phyloP scores from a whole-genome alignment of 2,797 vertebrate species.

The Cyclopterus lumpus region DNA sequence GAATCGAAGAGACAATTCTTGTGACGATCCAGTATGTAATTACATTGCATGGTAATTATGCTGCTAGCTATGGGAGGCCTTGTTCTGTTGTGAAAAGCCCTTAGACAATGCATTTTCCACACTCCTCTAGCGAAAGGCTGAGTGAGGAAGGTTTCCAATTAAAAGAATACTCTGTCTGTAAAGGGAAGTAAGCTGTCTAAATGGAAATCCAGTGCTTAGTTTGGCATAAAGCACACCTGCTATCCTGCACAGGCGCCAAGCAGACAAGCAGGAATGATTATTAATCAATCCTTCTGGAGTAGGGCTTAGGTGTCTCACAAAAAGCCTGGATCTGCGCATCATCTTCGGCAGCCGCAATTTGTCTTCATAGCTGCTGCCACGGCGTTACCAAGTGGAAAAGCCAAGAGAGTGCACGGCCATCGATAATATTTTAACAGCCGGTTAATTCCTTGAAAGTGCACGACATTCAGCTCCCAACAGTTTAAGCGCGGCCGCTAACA shows the following conservation, averaged over 20 bases:
- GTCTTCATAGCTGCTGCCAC: constrained; percentile 57
- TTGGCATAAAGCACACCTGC: constrained; percentile 71
- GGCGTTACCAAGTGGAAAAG: constrained; percentile 35
- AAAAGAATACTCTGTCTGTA: constrained; percentile 74
- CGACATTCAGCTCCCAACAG: constrained; percentile 30
- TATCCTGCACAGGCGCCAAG: constrained; percentile 38
- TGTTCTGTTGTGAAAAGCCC: constrained; percentile 73
- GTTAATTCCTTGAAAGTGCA: constrained; percentile 48
- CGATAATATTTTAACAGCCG: constrained; percentile 56
- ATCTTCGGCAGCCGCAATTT: constrained; percentile 41
- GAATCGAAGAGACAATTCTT: constrained; percentile 78
- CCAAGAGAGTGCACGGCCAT: constrained; percentile 27
- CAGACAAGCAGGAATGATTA: constrained; percentile 64
- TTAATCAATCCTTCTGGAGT: constrained; percentile 65
- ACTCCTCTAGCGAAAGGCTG: constrained; percentile 48
- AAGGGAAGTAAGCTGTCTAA: constrained; percentile 76
- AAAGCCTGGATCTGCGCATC: constrained; percentile 23
- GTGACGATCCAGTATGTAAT: constrained; percentile 78
- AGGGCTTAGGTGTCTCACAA: constrained; percentile 32
- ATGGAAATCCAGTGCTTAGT: constrained; percentile 77
- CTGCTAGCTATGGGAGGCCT: constrained; percentile 70
- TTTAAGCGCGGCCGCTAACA: constrained; percentile 32
- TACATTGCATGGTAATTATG: constrained; percentile 82
- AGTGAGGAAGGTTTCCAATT: constrained; percentile 76
- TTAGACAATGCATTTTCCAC: constrained; percentile 75